Conservation (phyloP, 2,113 vertebrate genomes). For the Pungitius pungitius region DNA sequence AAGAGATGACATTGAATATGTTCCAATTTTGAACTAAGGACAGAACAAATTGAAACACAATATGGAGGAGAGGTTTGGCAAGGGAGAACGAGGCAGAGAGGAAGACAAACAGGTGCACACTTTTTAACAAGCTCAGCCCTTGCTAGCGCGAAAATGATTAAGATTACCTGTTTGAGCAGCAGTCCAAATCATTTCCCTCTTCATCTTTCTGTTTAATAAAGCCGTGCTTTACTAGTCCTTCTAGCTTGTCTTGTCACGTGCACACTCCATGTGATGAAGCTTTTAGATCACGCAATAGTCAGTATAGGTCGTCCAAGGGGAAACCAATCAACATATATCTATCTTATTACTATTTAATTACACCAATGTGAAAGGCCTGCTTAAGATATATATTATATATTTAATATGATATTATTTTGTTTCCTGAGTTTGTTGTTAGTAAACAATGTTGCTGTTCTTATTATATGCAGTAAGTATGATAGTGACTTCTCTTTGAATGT, state of each 20-base stretch:
- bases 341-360: background rate
- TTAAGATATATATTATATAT: too few species aligned
- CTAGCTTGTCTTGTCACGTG: slow-evolving; percentile 5
- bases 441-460: background rate
- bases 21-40: slow-evolving; percentile 52
- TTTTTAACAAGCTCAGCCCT: slow-evolving; percentile 47
- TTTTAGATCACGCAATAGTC: background rate
- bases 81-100: slow-evolving; percentile 5
- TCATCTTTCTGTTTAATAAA: slow-evolving; percentile 32
- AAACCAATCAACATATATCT: background rate
- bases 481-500: background rate
- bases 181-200: slow-evolving; percentile 20
- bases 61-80: slow-evolving; percentile 41
- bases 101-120: slow-evolving; percentile 45
- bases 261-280: background rate
- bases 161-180: slow-evolving; percentile 54
- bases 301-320: background rate
- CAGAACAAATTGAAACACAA: slow-evolving; percentile 59
- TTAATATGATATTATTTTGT: background rate
- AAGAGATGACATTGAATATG: slow-evolving; percentile 47
- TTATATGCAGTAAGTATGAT: background rate
- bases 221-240: background rate
- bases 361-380: background rate
- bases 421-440: background rate
- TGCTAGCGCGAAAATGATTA: slow-evolving; percentile 48